phyloP scores from a whole-genome alignment of 2,888 invertebrate genomes.

The Philhelius pedissequus region DNA sequence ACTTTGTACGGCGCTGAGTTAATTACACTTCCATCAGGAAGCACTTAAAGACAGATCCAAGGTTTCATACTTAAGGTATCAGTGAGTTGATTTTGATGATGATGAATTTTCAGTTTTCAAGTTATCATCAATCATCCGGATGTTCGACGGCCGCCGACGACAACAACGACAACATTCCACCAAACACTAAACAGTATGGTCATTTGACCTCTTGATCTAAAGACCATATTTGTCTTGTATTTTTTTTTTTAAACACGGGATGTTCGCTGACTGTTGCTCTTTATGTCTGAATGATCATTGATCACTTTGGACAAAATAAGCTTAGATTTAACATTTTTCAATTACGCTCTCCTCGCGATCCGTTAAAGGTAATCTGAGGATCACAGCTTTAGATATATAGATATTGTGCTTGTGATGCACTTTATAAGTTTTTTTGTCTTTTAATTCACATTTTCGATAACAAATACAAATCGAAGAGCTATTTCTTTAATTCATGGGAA shows the following conservation, averaged over 20 bases:
- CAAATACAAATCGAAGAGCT: not conserved
- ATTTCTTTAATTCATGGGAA: constrained; percentile 27
- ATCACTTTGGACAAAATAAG: not conserved
- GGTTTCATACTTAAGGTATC: not conserved
- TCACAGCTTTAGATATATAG: constrained; percentile 7
- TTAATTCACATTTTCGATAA: not conserved
- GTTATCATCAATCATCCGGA: constrained; percentile 18
- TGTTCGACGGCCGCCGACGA: not conserved
- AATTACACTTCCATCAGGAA: constrained; percentile 18
- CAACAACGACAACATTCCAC: not conserved
- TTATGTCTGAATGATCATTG: not conserved
- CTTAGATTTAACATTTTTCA: constrained; percentile 16
- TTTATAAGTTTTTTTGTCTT: not conserved
- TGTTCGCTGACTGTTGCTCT: constrained; percentile 9
- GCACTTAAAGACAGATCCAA: constrained; percentile 5
- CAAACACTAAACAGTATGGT: not conserved
- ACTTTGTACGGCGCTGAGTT: no score
- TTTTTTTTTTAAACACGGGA: constrained; percentile 6
- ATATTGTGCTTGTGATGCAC: no score
- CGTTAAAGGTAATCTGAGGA: constrained; percentile 17
- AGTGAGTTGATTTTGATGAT: not conserved
- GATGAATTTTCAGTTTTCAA: constrained; percentile 1
- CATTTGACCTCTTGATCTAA: constrained; percentile 29
- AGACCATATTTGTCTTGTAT: constrained; percentile 22
- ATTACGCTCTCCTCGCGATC: constrained; percentile 2